Evolutionary conservation across 2,797 vertebrate species (phyloP).

Genomic region (Acanthornis magna): DNA sequence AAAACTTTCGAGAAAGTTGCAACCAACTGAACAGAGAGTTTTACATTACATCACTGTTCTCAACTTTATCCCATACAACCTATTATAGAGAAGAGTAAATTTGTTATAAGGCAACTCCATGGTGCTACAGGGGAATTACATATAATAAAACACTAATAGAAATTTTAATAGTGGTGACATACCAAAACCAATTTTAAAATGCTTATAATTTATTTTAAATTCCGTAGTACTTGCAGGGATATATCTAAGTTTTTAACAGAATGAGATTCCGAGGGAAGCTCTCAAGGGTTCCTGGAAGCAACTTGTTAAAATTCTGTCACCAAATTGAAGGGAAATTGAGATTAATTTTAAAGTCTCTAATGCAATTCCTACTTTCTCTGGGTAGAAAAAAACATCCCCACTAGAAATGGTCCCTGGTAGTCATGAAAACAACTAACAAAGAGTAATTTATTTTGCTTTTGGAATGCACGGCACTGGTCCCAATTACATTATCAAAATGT

Average conservation of each 20-base stretch:
- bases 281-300: slow-evolving; percentile 30
- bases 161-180: slow-evolving; percentile 17
- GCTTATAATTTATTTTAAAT: slow-evolving; percentile 39
- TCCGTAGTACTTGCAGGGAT: background rate
- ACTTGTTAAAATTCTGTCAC: slow-evolving; percentile 49
- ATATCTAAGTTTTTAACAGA: slow-evolving; percentile 1
- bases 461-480: background rate
- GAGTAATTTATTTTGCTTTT: slow-evolving; percentile 23
- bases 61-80: background rate
- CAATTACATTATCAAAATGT: background rate
- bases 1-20: background rate
- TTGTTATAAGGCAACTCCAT: slow-evolving; percentile 12
- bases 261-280: background rate
- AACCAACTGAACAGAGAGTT: background rate
- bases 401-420: background rate
- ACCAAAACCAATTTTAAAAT: slow-evolving; percentile 26
- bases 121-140: slow-evolving; percentile 21
- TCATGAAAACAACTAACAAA: slow-evolving; percentile 22
- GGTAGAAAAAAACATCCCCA: background rate
- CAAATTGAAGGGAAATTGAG: slow-evolving; percentile 44
- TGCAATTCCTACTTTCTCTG: background rate
- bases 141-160: slow-evolving; percentile 42
- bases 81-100: background rate
- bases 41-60: background rate
- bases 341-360: slow-evolving; percentile 36